Base-by-base conservation (phyloP, 2,888 invertebrate genomes). In the Balanococcus diminutus region DNA sequence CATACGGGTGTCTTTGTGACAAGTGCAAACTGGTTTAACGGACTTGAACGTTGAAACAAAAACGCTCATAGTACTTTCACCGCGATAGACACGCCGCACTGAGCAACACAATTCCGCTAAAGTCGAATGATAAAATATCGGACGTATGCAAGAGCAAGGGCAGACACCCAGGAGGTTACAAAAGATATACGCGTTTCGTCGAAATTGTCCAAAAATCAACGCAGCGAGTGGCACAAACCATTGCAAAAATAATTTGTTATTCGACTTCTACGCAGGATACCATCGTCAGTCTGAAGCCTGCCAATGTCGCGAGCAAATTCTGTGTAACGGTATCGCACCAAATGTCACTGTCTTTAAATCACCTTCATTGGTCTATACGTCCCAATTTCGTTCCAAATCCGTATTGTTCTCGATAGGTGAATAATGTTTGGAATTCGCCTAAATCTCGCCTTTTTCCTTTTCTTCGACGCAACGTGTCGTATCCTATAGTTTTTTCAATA, bases 11-110 rank as follows among this genome's bases (percentile, higher is more conserved):
- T 42, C 51, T 82, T 46, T 25, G 51, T 82, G 82, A 82, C 82
- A 82, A 51, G 82, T 82, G 82, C 28, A 82, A 82, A 82, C 82
- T 51, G 51, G 82, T 82, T 82, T 82, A 82, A 82, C 82, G 31
- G 28, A 51, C 8, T 39, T 56, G 46, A 42, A 51, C 82, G 51
- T 31, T 19, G 31, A 82, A 28, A 82, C 51, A 82, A 82, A 82
- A 82, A 46, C 75, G 11, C 28, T n/a, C 51, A 56, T 56, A 42
- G 16, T 51, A 51, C 61, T 67, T 67, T 67, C 25, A 67, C 25
- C 61, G 25, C 2, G 5, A 14, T 28, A 4, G 61, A 25, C 25
- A 25, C 9, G 25, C 19, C 19, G 19, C 4, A 6, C 19, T 19
- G n/a, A 51, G n/a, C 51, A 2, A 6, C 36, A 8, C 36, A 36